A percentile compares a stretch with the other conserved stretches of the same genome.
These are phyloP conservation scores for Aspidiotus rigidus DNA, from an alignment of 2,888 invertebrate genomes.

Conservation along the genomic window DNA sequence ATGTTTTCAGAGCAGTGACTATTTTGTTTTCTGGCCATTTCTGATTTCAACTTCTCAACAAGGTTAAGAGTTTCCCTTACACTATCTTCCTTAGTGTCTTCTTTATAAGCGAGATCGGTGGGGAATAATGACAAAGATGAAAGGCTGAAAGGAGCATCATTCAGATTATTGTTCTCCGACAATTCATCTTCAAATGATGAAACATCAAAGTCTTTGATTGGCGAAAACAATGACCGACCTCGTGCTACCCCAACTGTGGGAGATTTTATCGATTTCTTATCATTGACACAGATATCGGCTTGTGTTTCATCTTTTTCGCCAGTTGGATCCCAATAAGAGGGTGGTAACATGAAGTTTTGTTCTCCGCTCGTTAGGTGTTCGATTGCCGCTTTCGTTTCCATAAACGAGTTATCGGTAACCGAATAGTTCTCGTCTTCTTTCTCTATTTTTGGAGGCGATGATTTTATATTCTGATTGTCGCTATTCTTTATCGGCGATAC, in stretches of 20 bases:
- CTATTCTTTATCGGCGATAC: not conserved
- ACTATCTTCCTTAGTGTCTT: slow-evolving; percentile 72
- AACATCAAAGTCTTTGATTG: slow-evolving; percentile 6
- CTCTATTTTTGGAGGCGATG: not conserved
- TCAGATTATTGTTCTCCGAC: slow-evolving; percentile 13
- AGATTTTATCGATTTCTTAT: not conserved
- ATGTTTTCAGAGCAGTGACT: not conserved
- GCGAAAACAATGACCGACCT: slow-evolving; percentile 14
- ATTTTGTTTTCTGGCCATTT: slow-evolving; percentile 41
- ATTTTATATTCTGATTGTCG: slow-evolving; percentile 7
- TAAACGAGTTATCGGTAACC: slow-evolving; percentile 46
- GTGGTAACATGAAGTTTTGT: slow-evolving; percentile 12
- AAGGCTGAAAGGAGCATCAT: not conserved
- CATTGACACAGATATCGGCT: not conserved
- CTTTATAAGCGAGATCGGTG: slow-evolving; percentile 59
- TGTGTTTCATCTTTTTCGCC: slow-evolving; percentile 9
- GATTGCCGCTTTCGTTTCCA: slow-evolving; percentile 61
- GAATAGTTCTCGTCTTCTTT: not conserved
- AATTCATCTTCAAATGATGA: slow-evolving; percentile 4
- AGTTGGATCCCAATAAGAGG: slow-evolving; percentile 15
- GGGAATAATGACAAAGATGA: slow-evolving; percentile 45
- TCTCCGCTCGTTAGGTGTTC: slow-evolving; percentile 23
- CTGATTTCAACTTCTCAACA: slow-evolving; percentile 71
- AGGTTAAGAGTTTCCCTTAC: slow-evolving; percentile 73
- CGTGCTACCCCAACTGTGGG: not conserved